Evolutionary conservation across 2,797 vertebrate species (phyloP).

Genomic region (Ciconia nigra): DNA sequence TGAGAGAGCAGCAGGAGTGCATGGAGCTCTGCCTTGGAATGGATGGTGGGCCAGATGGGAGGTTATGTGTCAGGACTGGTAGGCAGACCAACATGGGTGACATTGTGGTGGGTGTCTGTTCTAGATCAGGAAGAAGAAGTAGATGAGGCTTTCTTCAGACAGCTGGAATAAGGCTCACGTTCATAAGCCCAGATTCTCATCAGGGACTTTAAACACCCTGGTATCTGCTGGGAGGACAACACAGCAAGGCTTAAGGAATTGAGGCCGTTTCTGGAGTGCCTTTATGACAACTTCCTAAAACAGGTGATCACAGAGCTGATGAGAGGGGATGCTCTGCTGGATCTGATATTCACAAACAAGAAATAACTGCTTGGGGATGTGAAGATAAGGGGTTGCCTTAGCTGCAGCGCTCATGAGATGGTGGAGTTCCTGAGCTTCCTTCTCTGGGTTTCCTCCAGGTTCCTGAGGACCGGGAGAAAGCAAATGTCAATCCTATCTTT

Average conservation of each 20-base stretch:
- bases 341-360: neutral
- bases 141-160: neutral
- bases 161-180: neutral
- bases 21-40: neutral
- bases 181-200: neutral
- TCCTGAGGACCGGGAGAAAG: neutral
- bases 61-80: neutral
- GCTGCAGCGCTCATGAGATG: neutral
- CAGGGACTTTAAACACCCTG: neutral
- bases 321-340: neutral
- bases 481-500: neutral
- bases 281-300: neutral
- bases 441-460: neutral
- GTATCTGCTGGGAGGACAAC: neutral
- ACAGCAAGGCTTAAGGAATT: neutral
- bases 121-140: neutral
- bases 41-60: neutral
- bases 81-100: neutral
- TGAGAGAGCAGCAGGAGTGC: neutral
- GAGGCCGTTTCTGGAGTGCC: neutral
- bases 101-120: neutral
- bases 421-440: neutral
- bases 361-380: neutral
- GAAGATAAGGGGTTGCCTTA: neutral
- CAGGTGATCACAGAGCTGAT: neutral